A percentile compares a stretch with the other conserved stretches of the same genome.
phyloP scores from a whole-genome alignment of 2,113 vertebrate species.

The Grus americana region DNA sequence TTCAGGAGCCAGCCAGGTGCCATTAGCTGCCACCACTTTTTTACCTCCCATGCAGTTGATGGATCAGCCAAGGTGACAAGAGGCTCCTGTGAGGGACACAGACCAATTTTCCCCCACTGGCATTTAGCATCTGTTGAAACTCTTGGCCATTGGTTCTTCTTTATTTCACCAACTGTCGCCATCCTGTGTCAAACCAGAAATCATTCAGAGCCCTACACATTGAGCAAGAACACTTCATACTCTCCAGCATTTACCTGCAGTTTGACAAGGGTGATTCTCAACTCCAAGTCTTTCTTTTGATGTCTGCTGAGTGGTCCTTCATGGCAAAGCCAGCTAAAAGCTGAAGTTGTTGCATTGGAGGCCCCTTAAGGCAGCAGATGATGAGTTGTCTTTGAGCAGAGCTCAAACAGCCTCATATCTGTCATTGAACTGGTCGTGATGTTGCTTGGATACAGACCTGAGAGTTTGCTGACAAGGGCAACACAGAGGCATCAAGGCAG shows the following conservation, averaged over 20 bases:
- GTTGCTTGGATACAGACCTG: background rate
- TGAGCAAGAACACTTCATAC: background rate
- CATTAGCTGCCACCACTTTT: background rate
- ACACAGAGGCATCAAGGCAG: background rate
- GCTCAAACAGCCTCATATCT: background rate
- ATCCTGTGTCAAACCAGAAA: background rate
- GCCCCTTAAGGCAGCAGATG: background rate
- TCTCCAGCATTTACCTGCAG: background rate
- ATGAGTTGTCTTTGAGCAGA: background rate
- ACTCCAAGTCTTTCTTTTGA: background rate
- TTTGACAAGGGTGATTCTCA: background rate
- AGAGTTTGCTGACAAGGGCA: background rate
- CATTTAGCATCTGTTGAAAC: background rate
- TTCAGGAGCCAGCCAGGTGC: background rate
- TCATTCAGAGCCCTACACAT: background rate
- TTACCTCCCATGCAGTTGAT: background rate
- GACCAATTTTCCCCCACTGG: background rate
- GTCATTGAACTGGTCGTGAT: rapidly evolving
- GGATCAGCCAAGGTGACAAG: background rate
- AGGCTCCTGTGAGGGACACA: background rate
- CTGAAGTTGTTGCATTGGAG: background rate
- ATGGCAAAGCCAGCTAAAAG: background rate
- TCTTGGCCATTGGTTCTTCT: background rate
- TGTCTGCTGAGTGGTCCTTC: background rate
- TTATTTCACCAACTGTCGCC: background rate